Evolutionary conservation across 2,888 invertebrate species (phyloP).

Genomic region (Drosophila neutralis): DNA sequence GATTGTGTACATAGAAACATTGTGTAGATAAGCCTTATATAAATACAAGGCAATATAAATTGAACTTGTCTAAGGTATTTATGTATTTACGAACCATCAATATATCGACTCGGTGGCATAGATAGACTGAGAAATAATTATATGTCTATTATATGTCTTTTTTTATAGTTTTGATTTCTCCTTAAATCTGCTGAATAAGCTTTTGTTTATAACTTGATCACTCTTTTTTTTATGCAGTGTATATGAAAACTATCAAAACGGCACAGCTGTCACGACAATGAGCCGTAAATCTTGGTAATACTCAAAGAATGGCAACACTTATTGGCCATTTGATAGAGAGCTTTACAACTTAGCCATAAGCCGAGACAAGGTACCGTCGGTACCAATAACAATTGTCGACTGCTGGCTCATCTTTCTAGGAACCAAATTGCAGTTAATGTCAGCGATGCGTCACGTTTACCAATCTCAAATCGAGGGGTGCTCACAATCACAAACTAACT

Average conservation of each 20-base stretch:
- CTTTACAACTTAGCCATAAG: conserved; percentile 18
- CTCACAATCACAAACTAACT: conserved; percentile 38
- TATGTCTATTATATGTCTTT: too few relatives aligned
- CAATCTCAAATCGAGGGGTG: conserved; percentile 20
- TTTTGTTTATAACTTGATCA: neutral
- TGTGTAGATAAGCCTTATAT: too few relatives aligned
- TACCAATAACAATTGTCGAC: conserved; percentile 25
- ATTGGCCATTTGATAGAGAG: conserved; percentile 55
- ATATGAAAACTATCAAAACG: conserved; percentile 3
- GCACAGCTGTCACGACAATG: conserved; percentile 40
- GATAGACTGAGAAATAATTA: neutral
- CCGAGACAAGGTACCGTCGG: neutral
- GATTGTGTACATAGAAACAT: too few relatives aligned
- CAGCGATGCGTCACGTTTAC: conserved; percentile 51
- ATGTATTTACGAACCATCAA: neutral
- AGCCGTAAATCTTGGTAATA: conserved; percentile 35
- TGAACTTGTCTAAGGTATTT: neutral
- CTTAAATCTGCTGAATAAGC: neutral
- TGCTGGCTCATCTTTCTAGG: conserved; percentile 49
- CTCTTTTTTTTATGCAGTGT: conserved; percentile 1
- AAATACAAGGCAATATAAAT: too few relatives aligned
- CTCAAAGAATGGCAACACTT: conserved; percentile 55
- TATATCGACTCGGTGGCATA: neutral
- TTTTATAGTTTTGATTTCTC: neutral
- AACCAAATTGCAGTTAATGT: conserved; percentile 46